These are phyloP conservation scores for Caenorhabditis sulstoni DNA, from an alignment of 2,888 invertebrate species.

Conservation along the genomic window DNA sequence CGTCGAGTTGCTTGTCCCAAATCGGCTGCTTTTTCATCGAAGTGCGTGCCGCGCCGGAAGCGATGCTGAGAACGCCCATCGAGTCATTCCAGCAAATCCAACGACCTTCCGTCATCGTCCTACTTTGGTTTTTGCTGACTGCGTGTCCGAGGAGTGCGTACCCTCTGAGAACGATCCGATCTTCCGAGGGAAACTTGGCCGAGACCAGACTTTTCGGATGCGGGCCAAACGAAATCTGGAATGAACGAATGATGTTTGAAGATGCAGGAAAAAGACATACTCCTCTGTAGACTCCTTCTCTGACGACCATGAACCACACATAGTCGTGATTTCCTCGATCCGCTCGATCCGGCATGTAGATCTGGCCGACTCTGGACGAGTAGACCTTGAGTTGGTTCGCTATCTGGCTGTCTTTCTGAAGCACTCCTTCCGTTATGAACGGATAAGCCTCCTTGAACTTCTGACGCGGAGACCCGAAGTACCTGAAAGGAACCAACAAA, in stretches of 20 bases:
- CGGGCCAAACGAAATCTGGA: constrained; percentile 20
- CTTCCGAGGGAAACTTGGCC: constrained; percentile 23
- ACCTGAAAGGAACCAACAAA: constrained; percentile 14
- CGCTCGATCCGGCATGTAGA: constrained; percentile 7
- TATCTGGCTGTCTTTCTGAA: constrained; percentile 21
- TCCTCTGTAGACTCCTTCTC: constrained; percentile 13
- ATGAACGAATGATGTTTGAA: neutral
- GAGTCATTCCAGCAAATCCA: constrained; percentile 45
- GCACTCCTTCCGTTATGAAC: constrained; percentile 28
- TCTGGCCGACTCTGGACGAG: constrained; percentile 23
- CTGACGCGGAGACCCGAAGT: constrained; percentile 8
- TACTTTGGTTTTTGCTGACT: neutral
- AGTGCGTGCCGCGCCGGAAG: constrained; percentile 29
- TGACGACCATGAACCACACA: constrained; percentile 31
- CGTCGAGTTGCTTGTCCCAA: constrained; percentile 45
- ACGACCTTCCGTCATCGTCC: constrained; percentile 3
- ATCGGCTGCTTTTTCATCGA: constrained; percentile 26
- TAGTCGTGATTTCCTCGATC: neutral
- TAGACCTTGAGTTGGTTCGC: constrained; percentile 14
- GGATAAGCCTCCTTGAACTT: constrained; percentile 34
- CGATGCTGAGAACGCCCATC: constrained; percentile 20
- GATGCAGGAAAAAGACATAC: neutral
- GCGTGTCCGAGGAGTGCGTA: constrained; percentile 30
- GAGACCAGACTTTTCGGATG: constrained; percentile 34
- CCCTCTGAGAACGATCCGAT: constrained; percentile 23